phyloP scores from a whole-genome alignment of 2,113 vertebrate species.

The Dascyllus trimaculatus region DNA sequence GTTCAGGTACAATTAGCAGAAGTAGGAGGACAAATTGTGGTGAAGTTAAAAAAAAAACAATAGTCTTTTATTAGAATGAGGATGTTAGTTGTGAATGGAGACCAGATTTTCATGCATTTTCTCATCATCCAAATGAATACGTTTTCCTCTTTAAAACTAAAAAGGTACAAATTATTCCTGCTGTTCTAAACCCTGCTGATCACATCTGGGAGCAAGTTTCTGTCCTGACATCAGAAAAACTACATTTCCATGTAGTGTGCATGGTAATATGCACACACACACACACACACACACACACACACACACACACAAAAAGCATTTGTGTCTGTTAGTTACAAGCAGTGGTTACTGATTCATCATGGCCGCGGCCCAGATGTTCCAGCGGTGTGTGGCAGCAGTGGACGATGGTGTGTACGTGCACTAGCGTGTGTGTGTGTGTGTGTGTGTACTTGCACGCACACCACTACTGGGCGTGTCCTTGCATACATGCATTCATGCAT shows the following conservation, averaged over 20 bases:
- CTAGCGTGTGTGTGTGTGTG: conserved; percentile 5
- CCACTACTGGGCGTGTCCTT: conserved; percentile 24
- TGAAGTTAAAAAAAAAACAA: neutral
- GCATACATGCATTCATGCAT: conserved; percentile 42
- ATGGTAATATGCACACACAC: conserved; percentile 33
- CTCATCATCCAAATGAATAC: neutral
- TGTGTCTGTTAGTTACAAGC: conserved; percentile 37
- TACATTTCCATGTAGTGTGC: conserved; percentile 20
- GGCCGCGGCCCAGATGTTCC: conserved; percentile 73
- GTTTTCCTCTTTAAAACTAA: neutral
- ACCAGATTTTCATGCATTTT: neutral
- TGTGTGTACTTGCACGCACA: conserved; percentile 40
- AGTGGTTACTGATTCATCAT: conserved; percentile 71
- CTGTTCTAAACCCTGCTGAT: too few species aligned
- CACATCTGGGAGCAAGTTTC: too few species aligned
- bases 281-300: conserved; percentile 19
- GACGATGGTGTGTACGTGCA: conserved; percentile 34
- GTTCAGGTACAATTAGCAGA: neutral
- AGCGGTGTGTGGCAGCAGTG: conserved; percentile 67
- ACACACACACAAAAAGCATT: neutral
- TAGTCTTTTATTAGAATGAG: neutral
- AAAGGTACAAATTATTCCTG: too few species aligned
- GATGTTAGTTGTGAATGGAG: neutral
- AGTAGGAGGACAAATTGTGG: neutral
- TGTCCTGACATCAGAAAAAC: neutral